phyloP scores from a whole-genome alignment of 2,797 vertebrate species.

The Smutsia temminckii region DNA sequence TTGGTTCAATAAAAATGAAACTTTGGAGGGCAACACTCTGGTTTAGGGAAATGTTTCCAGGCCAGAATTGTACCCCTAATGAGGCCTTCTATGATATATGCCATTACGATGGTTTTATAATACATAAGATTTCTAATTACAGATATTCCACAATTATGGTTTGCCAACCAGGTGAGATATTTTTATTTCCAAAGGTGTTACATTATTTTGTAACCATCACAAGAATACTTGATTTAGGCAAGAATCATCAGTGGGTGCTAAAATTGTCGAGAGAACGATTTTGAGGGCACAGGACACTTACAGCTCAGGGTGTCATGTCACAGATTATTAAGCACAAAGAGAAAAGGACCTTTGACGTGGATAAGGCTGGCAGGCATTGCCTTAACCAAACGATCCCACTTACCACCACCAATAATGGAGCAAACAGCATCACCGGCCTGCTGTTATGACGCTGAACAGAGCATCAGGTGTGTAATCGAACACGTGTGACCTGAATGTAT shows the following conservation, averaged over 20 bases:
- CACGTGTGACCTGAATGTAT: neutral
- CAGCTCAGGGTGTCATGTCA: neutral
- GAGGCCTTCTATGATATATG: neutral
- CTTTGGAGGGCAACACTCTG: neutral
- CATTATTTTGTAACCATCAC: neutral
- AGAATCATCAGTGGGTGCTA: neutral
- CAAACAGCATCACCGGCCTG: neutral
- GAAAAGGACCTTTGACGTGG: neutral
- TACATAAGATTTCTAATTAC: neutral
- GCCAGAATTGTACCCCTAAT: neutral
- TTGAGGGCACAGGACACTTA: neutral
- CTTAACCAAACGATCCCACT: neutral
- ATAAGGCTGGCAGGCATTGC: neutral
- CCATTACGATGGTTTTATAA: neutral
- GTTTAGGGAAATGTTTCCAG: neutral
- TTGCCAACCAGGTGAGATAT: neutral
- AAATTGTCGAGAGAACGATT: neutral
- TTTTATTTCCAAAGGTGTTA: constrained; percentile 3
- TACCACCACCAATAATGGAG: neutral
- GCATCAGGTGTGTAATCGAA: neutral
- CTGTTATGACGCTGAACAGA: neutral
- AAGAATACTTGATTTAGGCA: neutral
- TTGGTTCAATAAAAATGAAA: constrained; percentile 3
- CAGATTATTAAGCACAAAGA: neutral
- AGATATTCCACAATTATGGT: neutral